Evolutionary conservation across 1,140 invertebrate species (phyloP), one percentile per base, ranked within the genome.

Genomic region (Lepidurus arcticus): DNA sequence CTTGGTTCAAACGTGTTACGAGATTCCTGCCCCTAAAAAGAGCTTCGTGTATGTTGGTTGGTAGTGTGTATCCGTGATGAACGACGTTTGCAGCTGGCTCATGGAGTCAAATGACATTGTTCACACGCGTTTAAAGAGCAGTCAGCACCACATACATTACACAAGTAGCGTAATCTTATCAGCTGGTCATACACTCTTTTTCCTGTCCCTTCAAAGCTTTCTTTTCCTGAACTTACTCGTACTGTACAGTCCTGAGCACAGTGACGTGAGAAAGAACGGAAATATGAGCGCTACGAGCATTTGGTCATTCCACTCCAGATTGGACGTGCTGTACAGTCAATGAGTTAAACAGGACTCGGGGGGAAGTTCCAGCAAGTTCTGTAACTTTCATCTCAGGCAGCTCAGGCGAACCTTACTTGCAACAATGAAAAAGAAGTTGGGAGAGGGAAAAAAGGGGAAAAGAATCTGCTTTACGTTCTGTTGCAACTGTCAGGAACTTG

Each of bases 91-190:
- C 53, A 65, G 53, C 53, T 65, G 53, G 53, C 21, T n/a, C 16
- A 65, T 21, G 53, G 53, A 65, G n/a, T 65, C 53, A 65, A 65
- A 21, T 65, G 53, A 65, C 53, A 65, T 65, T 65, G 53, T 65
- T 65, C 53, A 65, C 53, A 65, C 53, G 53, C 53, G 53, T 65
- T 65, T 65, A 65, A 65, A 13, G 7, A 65, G 45, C 53, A 65
- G 53, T 65, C 53, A n/a, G 53, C 53, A 65, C 16, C 53, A 65
- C 53, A 65, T 65, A n/a, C 53, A 65, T 65, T 65, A 21, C 53
- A 13, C 45, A 13, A 65, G 21, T 13, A n/a, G 53, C 53, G 53
- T 21, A 65, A 65, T 65, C 53, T 65, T 65, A 65, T 21, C 16
- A n/a, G 53, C 21, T 21, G 16, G 21, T 65, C 13, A 65, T 16